These are phyloP conservation scores for Xylocampa areola DNA, from an alignment of 2,888 invertebrate genomes.

Conservation along the genomic window DNA sequence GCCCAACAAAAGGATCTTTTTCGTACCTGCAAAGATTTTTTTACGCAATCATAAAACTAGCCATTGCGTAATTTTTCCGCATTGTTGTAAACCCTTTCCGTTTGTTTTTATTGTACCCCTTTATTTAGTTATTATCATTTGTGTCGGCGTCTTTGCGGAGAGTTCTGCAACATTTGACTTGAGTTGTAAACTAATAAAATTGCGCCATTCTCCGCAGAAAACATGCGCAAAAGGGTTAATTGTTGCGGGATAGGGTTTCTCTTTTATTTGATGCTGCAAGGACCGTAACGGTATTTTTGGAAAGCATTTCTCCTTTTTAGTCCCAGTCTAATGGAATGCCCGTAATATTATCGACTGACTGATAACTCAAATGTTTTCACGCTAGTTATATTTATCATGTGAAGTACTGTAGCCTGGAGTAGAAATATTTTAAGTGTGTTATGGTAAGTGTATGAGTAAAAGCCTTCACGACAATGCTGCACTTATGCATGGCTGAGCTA, in stretches of 20 bases:
- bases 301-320: slow-evolving; percentile 73
- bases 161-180: slow-evolving; percentile 82
- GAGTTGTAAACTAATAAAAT: slow-evolving; percentile 86
- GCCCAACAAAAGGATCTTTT: slow-evolving; percentile 70
- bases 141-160: slow-evolving; percentile 85
- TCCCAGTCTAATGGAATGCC: slow-evolving; percentile 73
- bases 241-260: slow-evolving; percentile 76
- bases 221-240: slow-evolving; percentile 85
- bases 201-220: slow-evolving; percentile 87
- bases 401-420: slow-evolving; percentile 49
- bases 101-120: slow-evolving; percentile 86
- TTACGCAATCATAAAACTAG: slow-evolving; percentile 77
- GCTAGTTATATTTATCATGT: slow-evolving; percentile 69
- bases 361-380: slow-evolving; percentile 78
- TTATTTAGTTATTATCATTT: slow-evolving; percentile 71
- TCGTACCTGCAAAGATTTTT: slow-evolving; percentile 87
- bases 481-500: slow-evolving; percentile 48
- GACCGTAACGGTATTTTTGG: slow-evolving; percentile 82
- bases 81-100: slow-evolving; percentile 88
- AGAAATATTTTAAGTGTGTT: slow-evolving; percentile 58
- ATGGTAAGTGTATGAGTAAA: slow-evolving; percentile 58
- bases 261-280: slow-evolving; percentile 75
- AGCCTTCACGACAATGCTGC: slow-evolving; percentile 44
- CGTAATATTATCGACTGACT: slow-evolving; percentile 57
- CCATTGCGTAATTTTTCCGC: slow-evolving; percentile 88